These are phyloP conservation scores for Nothura maculosa DNA, from an alignment of 2,797 vertebrate genomes.

Conservation along the genomic window DNA sequence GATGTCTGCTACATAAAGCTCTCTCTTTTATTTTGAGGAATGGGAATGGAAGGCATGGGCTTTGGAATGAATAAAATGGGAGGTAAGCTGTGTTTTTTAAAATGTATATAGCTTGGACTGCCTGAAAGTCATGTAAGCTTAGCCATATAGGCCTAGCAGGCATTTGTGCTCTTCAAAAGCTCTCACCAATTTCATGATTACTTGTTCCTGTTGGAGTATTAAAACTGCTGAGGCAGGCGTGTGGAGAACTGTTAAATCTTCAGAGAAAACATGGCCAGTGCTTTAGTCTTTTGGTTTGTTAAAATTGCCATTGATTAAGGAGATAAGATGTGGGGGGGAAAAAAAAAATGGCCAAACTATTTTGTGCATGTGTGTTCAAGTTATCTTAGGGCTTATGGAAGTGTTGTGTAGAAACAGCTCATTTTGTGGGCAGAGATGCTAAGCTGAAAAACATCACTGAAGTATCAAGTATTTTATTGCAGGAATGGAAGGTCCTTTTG, in stretches of 20 bases:
- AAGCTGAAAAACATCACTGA: background rate
- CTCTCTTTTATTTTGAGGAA: slow-evolving; percentile 84
- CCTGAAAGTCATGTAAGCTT: background rate
- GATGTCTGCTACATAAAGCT: slow-evolving; percentile 32
- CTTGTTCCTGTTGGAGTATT: background rate
- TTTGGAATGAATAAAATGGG: slow-evolving; percentile 97
- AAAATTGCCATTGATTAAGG: background rate
- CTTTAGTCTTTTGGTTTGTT: background rate
- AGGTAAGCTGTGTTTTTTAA: slow-evolving; percentile 83
- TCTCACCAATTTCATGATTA: rapidly evolving
- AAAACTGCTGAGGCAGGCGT: background rate
- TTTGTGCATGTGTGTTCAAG: rapidly evolving
- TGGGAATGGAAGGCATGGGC: slow-evolving; percentile 95
- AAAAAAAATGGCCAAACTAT: background rate
- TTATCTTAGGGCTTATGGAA: background rate
- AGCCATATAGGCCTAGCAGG: background rate
- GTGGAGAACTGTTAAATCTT: background rate
- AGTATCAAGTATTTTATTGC: background rate
- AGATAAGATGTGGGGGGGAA: rapidly evolving
- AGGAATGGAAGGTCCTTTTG: slow-evolving; percentile 95
- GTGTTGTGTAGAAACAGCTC: background rate
- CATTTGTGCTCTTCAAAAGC: background rate
- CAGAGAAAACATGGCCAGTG: rapidly evolving
- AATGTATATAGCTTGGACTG: background rate
- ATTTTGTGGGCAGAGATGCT: background rate